Conservation (phyloP, 2,797 vertebrate species). For the Poecilia velifera region DNA sequence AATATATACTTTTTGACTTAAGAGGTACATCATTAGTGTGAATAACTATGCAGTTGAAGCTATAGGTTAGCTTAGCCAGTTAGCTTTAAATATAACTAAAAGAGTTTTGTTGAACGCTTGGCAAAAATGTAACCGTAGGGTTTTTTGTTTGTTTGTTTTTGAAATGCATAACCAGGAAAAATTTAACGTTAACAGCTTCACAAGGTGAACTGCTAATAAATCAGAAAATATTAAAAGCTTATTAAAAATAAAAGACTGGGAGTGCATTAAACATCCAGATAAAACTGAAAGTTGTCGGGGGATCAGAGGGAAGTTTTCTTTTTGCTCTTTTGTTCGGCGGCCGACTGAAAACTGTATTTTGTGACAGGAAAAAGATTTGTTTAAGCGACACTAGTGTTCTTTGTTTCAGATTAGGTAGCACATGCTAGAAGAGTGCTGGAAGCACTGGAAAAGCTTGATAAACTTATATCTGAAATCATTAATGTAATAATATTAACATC, state of each 20-base stretch:
- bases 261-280: slow-evolving; percentile 26
- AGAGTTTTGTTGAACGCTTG: not conserved
- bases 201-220: not conserved
- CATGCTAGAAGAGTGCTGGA: slow-evolving; percentile 18
- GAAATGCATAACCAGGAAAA: not conserved
- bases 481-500: slow-evolving; percentile 20
- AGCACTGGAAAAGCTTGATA: slow-evolving; percentile 33
- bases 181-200: not conserved
- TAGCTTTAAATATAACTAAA: not conserved
- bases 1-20: not conserved
- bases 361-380: slow-evolving; percentile 26
- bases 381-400: slow-evolving; percentile 24
- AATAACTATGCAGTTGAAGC: not conserved
- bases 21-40: not conserved
- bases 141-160: not conserved
- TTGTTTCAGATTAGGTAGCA: slow-evolving; percentile 20
- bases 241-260: slow-evolving; percentile 7
- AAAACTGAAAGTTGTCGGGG: not conserved
- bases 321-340: slow-evolving; percentile 21
- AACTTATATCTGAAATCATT: slow-evolving; percentile 25
- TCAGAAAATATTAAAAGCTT: not conserved
- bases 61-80: not conserved
- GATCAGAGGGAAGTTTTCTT: slow-evolving; percentile 26
- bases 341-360: slow-evolving; percentile 15
- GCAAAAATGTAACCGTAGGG: not conserved